Evolutionary conservation across 2,797 vertebrate species (phyloP).

Genomic region (Arnoldichthys spilopterus): DNA sequence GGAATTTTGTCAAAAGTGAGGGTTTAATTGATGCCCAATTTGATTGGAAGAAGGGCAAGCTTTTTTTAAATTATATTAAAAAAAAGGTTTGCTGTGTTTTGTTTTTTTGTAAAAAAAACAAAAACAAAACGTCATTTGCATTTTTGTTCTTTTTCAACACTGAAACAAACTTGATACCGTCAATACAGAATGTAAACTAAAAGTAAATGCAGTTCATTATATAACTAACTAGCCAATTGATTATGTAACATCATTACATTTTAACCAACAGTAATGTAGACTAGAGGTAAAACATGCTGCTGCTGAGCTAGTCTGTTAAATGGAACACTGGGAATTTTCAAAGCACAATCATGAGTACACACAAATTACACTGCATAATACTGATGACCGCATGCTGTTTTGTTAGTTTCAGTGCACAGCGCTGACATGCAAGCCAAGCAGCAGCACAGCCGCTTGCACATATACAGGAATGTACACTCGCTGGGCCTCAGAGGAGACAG

Average conservation of each 20-base stretch:
- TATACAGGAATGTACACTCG: neutral
- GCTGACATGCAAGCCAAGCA: conserved; percentile 33
- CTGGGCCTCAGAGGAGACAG: conserved; percentile 33
- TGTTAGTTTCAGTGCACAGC: conserved; percentile 29
- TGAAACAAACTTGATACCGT: neutral
- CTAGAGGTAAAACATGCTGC: neutral
- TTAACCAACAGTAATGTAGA: neutral
- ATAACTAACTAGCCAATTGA: neutral
- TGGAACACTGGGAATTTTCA: conserved; percentile 32
- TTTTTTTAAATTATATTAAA: no score
- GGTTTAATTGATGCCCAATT: no score
- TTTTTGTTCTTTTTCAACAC: no score
- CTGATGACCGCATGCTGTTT: conserved; percentile 46
- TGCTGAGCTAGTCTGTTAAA: conserved; percentile 8
- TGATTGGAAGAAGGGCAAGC: no score
- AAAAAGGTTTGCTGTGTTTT: no score
- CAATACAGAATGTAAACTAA: neutral
- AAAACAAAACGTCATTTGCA: no score
- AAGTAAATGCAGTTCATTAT: neutral
- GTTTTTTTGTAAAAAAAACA: no score
- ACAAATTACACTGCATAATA: conserved; percentile 34
- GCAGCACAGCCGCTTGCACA: conserved; percentile 18
- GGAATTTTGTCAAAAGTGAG: no score
- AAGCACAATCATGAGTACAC: conserved; percentile 20
- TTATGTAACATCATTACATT: neutral